Conservation (phyloP, 2,797 vertebrate genomes). For the Microcaecilia unicolor region DNA sequence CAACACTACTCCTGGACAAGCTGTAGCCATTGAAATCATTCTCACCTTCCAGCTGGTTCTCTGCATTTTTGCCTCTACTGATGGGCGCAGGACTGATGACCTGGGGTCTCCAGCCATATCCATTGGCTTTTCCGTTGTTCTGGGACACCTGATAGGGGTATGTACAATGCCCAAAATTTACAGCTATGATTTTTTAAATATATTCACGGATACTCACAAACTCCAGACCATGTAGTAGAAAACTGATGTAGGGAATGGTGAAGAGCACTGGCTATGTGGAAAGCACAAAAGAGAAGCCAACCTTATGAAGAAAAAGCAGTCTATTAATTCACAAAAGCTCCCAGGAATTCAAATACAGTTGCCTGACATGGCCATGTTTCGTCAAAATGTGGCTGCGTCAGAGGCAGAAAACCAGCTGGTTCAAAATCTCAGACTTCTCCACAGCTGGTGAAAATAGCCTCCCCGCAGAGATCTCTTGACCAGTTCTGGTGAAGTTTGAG, state of each 20-base stretch:
- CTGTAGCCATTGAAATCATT: slow-evolving; percentile 55
- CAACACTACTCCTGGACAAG: slow-evolving; percentile 40
- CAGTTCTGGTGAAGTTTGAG: too few relatives aligned
- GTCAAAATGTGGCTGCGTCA: too few relatives aligned
- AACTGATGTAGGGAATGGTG: accelerated
- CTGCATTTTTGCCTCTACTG: slow-evolving; percentile 57
- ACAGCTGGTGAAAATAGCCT: too few relatives aligned
- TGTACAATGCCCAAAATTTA: slow-evolving; percentile 12
- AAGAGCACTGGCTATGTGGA: accelerated
- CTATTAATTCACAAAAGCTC: too few relatives aligned
- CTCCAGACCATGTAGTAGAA: accelerated
- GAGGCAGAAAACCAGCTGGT: too few relatives aligned
- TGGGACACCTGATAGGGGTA: slow-evolving; percentile 63
- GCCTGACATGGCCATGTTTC: too few relatives aligned
- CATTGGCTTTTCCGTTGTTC: slow-evolving; percentile 51
- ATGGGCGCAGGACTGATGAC: slow-evolving; percentile 37
- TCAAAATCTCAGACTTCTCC: too few relatives aligned
- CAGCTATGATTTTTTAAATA: background rate
- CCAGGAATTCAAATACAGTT: too few relatives aligned
- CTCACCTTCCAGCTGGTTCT: slow-evolving; percentile 60
- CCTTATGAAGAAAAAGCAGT: too few relatives aligned
- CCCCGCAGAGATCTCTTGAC: too few relatives aligned
- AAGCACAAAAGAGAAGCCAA: too few relatives aligned
- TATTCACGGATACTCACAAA: accelerated
- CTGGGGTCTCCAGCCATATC: slow-evolving; percentile 54